Evolutionary conservation across 1,140 invertebrate species (phyloP).

Genomic region (Maniola jurtina): DNA sequence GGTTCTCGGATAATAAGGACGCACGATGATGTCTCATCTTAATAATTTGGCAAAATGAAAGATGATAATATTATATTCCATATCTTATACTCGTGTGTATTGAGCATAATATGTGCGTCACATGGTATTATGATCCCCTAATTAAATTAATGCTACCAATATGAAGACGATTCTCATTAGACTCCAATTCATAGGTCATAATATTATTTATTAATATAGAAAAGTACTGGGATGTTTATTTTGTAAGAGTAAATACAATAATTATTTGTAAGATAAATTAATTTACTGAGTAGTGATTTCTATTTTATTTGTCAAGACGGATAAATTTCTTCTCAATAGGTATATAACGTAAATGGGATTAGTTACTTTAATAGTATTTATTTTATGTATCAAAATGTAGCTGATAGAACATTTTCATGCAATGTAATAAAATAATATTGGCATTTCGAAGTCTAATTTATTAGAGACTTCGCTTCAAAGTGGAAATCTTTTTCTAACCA

Average conservation of each 20-base stretch:
- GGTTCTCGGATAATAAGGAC: conserved; percentile 34
- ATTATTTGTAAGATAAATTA: not conserved
- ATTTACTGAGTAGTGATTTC: not conserved
- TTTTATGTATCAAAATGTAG: not conserved
- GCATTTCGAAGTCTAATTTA: not conserved
- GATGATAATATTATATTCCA: not conserved
- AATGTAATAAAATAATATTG: not conserved
- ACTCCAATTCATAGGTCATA: not conserved
- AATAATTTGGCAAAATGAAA: conserved; percentile 35
- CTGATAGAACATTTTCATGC: not conserved
- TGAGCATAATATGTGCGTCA: not conserved
- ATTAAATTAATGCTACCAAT: conserved; percentile 22
- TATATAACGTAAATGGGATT: not conserved
- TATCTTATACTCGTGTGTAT: not conserved
- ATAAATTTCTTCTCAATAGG: not conserved
- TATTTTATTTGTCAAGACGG: not conserved
- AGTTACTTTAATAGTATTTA: not conserved
- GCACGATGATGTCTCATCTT: conserved; percentile 34
- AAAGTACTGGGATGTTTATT: not conserved
- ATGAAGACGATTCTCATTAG: conserved; percentile 4
- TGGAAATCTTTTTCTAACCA: not conserved
- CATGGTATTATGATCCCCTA: conserved; percentile 1
- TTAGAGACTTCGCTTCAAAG: not conserved
- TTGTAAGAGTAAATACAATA: not conserved
- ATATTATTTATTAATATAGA: conserved; percentile 2